Evolutionary conservation across 2,113 vertebrate species (phyloP), one percentile per base, ranked within the genome.

Genomic region (Macrotus californicus): DNA sequence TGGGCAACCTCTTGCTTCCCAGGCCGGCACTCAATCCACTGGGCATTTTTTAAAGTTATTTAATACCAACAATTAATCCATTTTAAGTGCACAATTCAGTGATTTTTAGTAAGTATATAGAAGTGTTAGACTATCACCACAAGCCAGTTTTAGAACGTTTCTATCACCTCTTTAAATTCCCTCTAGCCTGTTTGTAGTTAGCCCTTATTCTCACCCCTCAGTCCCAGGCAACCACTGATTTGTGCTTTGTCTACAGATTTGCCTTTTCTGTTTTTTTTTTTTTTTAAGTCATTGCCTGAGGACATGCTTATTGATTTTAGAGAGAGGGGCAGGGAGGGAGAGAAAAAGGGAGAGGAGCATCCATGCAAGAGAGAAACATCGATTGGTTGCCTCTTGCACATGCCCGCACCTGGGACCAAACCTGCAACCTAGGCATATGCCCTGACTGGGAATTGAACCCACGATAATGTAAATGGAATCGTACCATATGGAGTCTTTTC

Each of bases 101-200:
- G n/a, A 31, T 86, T 82, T 88, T 91, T 72, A 89, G 31, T 79
- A 95, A 73, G 56, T 76, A 79, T 34, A 9, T 48, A 36, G 46
- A 93, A 26, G 77, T 86, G 19, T 90, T 83, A 92, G 18, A 69
- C 8, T 84, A 13, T 85, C 48, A 52, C n/a, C 22, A 83, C 21
- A 80, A 91, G 11, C 54, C n/a, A 72, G 7, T 48, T 96, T 77
- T 54, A 89, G 61, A 90, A 94, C 36, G 64, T 73, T 95, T 72
- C 43, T 26, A 1, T 67, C 6, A 19, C 81, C 26, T 82, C 36
- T 2, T 43, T 31, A 87, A 80, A 52, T 84, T 70, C 5, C 6
- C 43, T 50, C 1, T 56, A 43, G 13, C 21, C 16, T 73, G 4
- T 76, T 87, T 91, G 66, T 24, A 46, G 73, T 73, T 93, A 61